Conservation (phyloP, 2,888 invertebrate species). For the Torymus texanus region DNA sequence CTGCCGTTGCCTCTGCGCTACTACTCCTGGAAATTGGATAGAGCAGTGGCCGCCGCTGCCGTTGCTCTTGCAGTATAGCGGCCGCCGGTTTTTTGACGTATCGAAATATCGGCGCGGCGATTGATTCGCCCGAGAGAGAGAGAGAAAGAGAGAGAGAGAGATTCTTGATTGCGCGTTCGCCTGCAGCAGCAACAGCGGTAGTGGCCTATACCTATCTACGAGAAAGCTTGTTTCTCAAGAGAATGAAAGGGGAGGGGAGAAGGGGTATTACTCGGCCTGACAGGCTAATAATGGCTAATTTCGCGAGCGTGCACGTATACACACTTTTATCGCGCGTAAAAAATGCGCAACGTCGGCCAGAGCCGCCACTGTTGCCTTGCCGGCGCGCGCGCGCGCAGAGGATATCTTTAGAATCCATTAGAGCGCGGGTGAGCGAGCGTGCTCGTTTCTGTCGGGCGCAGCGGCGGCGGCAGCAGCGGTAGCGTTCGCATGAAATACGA, state of each 20-base stretch:
- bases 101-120: slow-evolving; percentile 10
- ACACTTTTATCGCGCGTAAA: too few relatives aligned
- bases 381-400: not conserved
- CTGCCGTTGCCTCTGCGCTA: slow-evolving; percentile 5
- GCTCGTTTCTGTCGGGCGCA: slow-evolving; percentile 2
- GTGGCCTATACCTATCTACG: too few relatives aligned
- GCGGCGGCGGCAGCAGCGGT: not conserved
- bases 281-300: slow-evolving; percentile 1
- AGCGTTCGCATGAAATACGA: slow-evolving; percentile 53
- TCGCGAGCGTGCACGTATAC: not conserved
- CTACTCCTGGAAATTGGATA: slow-evolving; percentile 43
- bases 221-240: too few relatives aligned
- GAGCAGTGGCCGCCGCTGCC: not conserved
- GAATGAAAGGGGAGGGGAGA: too few relatives aligned
- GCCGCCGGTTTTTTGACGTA: not conserved
- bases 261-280: too few relatives aligned
- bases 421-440: not conserved
- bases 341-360: too few relatives aligned
- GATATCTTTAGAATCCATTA: slow-evolving; percentile 50
- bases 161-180: too few relatives aligned
- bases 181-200: too few relatives aligned
- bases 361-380: too few relatives aligned
- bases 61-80: not conserved
- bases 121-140: not conserved
- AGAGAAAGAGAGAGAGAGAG: too few relatives aligned